Conservation (phyloP, 2,888 invertebrate species). For the Trissoscelio sp. region DNA sequence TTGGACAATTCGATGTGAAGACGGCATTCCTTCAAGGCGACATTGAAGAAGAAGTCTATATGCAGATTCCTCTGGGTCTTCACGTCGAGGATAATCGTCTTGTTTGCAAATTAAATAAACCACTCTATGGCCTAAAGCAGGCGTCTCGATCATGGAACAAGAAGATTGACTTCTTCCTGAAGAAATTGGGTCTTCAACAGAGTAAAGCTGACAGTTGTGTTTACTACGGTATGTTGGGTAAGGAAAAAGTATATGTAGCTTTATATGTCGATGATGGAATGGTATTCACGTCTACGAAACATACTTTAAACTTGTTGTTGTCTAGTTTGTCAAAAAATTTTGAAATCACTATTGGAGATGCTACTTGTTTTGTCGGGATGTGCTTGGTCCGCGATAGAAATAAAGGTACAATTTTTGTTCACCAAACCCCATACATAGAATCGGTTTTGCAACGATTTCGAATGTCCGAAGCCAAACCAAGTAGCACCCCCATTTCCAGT, state of each 20-base stretch:
- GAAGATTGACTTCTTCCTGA: conserved; percentile 34
- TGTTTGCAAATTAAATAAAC: conserved; percentile 72
- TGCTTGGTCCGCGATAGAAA: conserved; percentile 51
- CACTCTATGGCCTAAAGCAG: conserved; percentile 80
- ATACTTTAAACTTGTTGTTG: neutral
- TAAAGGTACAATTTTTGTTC: conserved; percentile 1
- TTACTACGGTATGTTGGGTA: conserved; percentile 27
- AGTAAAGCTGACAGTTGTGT: conserved; percentile 69
- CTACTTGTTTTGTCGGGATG: conserved; percentile 62
- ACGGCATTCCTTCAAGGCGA: conserved; percentile 69
- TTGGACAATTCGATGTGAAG: conserved; percentile 66
- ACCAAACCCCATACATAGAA: conserved; percentile 49
- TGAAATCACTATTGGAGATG: conserved; percentile 38
- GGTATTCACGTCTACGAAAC: neutral
- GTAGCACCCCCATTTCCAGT: conserved; percentile 54
- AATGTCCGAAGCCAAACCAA: conserved; percentile 63
- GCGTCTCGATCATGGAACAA: conserved; percentile 78
- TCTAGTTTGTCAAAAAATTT: neutral
- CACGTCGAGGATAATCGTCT: neutral
- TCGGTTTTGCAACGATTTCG: conserved; percentile 52
- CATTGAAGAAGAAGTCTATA: conserved; percentile 49
- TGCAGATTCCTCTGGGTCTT: conserved; percentile 43
- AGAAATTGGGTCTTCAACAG: conserved; percentile 68
- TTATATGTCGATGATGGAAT: conserved; percentile 38
- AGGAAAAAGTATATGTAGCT: conserved; percentile 18